Percentiles rank a stretch among this genome's conserved stretches.
Conservation (phyloP, 2,113 vertebrate species). For the Phasianus colchicus region DNA sequence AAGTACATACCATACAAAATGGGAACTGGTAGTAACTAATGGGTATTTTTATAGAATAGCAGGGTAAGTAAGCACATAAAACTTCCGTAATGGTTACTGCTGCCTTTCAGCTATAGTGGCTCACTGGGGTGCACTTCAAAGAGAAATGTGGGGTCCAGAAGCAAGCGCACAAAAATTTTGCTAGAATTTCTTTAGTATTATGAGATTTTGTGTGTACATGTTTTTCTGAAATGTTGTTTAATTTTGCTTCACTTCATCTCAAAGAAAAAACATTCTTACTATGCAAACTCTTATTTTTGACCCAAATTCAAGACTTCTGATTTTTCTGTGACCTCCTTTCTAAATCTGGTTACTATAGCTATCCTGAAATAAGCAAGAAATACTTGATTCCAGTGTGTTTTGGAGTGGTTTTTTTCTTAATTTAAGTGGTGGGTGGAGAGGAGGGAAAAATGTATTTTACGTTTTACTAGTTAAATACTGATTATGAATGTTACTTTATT, state of each 20-base stretch:
- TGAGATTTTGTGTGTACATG: no score
- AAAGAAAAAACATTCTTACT: neutral
- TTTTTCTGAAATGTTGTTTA: neutral
- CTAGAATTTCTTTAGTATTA: neutral
- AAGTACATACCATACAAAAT: neutral
- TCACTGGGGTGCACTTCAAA: constrained; percentile 24
- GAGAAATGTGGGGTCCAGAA: constrained; percentile 20
- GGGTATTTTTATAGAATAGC: constrained; percentile 24
- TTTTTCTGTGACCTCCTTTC: neutral
- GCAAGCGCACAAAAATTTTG: neutral
- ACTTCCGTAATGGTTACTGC: constrained; percentile 28
- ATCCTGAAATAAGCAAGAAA: neutral
- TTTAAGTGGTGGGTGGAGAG: fast-evolving
- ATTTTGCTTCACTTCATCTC: neutral
- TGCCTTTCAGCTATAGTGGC: constrained; percentile 39
- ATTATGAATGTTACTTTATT: neutral
- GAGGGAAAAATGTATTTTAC: neutral
- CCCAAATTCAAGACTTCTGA: neutral
- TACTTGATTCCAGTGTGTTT: neutral
- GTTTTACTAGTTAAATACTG: neutral
- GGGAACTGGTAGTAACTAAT: constrained; percentile 16
- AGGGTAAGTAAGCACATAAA: constrained; percentile 45
- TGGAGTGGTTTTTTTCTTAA: neutral
- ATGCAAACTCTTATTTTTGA: neutral
- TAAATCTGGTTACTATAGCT: neutral